Evolutionary conservation across 2,888 invertebrate species (phyloP).

Genomic region (Euplexia lucipara): DNA sequence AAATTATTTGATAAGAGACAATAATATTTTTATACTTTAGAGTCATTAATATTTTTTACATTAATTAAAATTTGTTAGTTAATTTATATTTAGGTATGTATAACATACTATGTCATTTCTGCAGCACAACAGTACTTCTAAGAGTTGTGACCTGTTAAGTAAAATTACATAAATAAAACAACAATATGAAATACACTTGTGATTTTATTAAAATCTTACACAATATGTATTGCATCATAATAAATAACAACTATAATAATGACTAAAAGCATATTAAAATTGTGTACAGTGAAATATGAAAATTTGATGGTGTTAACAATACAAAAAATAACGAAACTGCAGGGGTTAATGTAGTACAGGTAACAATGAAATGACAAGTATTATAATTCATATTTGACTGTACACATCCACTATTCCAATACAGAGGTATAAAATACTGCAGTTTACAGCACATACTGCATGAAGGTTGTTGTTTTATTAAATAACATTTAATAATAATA

Average conservation of each 20-base stretch:
- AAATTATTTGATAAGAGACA: too few species aligned
- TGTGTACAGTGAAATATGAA: conserved; percentile 63
- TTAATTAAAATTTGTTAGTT: too few species aligned
- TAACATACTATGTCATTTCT: not conserved
- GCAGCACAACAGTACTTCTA: not conserved
- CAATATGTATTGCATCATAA: conserved; percentile 61
- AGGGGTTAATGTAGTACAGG: not conserved
- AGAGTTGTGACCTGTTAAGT: not conserved
- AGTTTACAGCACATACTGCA: conserved; percentile 50
- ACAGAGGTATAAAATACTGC: conserved; percentile 66
- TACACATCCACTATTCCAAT: conserved; percentile 55
- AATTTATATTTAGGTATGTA: too few species aligned
- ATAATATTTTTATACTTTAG: too few species aligned
- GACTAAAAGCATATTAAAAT: conserved; percentile 67
- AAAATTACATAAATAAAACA: conserved; percentile 53
- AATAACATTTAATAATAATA: conserved; percentile 22
- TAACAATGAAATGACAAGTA: conserved; percentile 9
- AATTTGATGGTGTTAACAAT: conserved; percentile 38
- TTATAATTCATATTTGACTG: conserved; percentile 55
- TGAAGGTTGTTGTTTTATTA: conserved; percentile 30
- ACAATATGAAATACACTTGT: conserved; percentile 54
- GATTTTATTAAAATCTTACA: conserved; percentile 64
- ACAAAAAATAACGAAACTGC: conserved; percentile 14
- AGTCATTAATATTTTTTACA: too few species aligned
- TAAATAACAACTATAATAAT: conserved; percentile 71